Base-by-base conservation (phyloP, 2,797 vertebrate species). In the Calcarius lapponicus region DNA sequence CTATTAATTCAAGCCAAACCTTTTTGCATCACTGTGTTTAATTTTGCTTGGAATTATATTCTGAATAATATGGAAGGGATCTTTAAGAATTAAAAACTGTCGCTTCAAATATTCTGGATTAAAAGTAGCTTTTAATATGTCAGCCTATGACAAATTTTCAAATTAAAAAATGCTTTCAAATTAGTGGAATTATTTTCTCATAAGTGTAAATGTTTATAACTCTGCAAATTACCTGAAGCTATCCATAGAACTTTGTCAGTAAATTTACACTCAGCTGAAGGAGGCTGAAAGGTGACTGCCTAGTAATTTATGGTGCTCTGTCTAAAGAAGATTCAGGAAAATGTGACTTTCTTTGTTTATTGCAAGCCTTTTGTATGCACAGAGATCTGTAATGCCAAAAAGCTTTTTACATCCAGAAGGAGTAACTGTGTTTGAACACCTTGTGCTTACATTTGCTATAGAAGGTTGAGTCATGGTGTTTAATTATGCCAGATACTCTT, bases 351-450 rank as follows among this genome's bases (percentile, higher is more conserved):
- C 29, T 65, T 56, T 74, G 24, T 74, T 92, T 54, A 32, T 93
- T 90, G 50, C 38, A 78, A 75, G 18, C 16, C 18, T 93, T 88
- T 58, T 69, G 14, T 86, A 32, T 78, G n/a, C 54, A 54, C 47
- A 48, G 28, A 86, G 79, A 19, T 72, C 50, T 81, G 28, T 66
- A 69, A 67, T 48, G 47, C 58, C 56, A 58, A 17, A 78, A 34
- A 84, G 42, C 66, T 47, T 91, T 88, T 90, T 75, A 36, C 25
- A n/a, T 80, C 36, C 21, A 15, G 34, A 64, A 56, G 75, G 5
- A 74, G 54, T 64, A 88, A 61, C 76, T 86, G 16, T 67, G 16
- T 67, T 86, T n/a, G 57, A 92, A 72, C 65, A 88, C 42, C 22
- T 61, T 85, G 45, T 76, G 48, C 56, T 87, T 86, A 13, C 36